Conservation (phyloP, 2,797 vertebrate species). For the Oryzias sinensis region DNA sequence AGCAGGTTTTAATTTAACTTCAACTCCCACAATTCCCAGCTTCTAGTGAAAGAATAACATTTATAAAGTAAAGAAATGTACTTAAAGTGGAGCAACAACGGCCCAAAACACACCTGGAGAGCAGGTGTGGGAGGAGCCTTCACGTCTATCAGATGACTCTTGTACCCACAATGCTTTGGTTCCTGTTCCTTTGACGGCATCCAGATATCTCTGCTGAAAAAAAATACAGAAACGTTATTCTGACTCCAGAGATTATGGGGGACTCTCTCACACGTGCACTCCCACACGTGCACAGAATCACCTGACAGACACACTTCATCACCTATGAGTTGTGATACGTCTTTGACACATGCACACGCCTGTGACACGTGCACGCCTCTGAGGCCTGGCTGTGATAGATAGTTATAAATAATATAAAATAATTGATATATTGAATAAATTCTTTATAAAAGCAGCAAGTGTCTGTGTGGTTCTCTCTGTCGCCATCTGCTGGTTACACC, state of each 20-base stretch:
- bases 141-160: conserved; percentile 13
- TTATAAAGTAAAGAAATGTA: neutral
- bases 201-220: neutral
- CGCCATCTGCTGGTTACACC: no score
- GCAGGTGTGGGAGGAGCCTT: neutral
- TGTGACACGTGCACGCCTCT: neutral
- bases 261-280: conserved; percentile 5
- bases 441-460: conserved; percentile 41
- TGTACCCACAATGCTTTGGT: conserved; percentile 14
- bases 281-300: conserved; percentile 8
- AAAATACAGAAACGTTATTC: no score
- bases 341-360: neutral
- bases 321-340: conserved; percentile 24
- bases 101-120: neutral
- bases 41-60: neutral
- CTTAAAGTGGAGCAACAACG: neutral
- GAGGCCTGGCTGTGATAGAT: conserved; percentile 33
- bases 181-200: neutral
- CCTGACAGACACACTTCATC: conserved; percentile 14
- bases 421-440: conserved; percentile 43
- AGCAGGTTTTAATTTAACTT: neutral
- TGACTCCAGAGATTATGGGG: conserved; percentile 14
- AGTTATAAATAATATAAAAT: conserved; percentile 44
- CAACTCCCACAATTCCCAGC: conserved; percentile 5
- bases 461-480: neutral